These are phyloP conservation scores for Falcunculus frontatus DNA, from an alignment of 2,113 vertebrate species.

Conservation along the genomic window DNA sequence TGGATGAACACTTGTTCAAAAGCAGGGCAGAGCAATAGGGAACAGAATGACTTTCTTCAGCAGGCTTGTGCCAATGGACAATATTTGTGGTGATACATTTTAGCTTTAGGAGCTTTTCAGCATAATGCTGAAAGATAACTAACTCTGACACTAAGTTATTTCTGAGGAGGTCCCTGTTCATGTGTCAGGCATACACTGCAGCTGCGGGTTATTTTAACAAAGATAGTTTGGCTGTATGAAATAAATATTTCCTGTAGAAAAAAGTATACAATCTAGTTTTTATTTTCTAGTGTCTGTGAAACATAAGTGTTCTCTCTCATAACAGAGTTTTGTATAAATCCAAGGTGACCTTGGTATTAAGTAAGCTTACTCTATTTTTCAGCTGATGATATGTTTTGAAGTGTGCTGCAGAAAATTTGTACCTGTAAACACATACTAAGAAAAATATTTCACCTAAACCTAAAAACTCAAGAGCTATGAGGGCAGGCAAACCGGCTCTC, in stretches of 20 bases:
- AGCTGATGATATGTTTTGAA: not conserved
- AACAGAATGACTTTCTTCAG: not conserved
- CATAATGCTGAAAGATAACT: not conserved
- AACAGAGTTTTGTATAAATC: not conserved
- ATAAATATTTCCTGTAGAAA: not conserved
- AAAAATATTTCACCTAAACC: not conserved
- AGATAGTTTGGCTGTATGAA: not conserved
- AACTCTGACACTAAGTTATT: not conserved
- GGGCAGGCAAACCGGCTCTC: not conserved
- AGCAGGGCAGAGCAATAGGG: not conserved
- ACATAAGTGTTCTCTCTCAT: not conserved
- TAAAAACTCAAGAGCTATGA: not conserved
- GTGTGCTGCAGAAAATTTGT: not conserved
- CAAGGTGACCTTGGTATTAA: not conserved
- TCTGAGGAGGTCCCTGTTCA: not conserved
- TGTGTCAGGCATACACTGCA: not conserved
- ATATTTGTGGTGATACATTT: not conserved
- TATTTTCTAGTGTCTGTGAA: not conserved
- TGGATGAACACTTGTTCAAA: not conserved
- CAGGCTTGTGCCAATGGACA: not conserved
- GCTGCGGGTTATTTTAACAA: not conserved
- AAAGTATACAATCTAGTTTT: not conserved
- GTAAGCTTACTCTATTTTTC: not conserved
- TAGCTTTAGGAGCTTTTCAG: not conserved
- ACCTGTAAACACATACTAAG: not conserved